These are phyloP conservation scores for Manis crassicaudata DNA, from an alignment of 2,797 vertebrate species.

Conservation along the genomic window DNA sequence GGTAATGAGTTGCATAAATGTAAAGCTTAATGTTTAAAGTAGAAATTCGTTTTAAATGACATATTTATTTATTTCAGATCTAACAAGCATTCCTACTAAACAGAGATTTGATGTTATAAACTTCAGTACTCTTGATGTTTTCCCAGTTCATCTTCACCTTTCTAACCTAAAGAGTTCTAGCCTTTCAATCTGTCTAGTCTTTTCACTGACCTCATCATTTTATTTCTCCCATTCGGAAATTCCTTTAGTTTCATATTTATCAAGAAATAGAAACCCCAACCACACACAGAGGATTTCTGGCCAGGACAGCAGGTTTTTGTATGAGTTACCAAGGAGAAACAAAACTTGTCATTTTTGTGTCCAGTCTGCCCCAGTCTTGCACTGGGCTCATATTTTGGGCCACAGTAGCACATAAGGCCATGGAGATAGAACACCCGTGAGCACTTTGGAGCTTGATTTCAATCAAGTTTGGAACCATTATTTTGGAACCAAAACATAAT, in stretches of 20 bases:
- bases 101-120: conserved; percentile 20
- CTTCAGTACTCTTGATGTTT: not conserved
- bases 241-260: conserved; percentile 8
- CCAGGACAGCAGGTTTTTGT: not conserved
- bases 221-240: conserved; percentile 44
- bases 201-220: not conserved
- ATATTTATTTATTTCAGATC: conserved; percentile 42
- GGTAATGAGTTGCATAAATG: not conserved
- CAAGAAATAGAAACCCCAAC: conserved; percentile 27
- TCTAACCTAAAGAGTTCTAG: not conserved
- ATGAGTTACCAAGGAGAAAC: not conserved
- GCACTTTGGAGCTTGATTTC: not conserved
- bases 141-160: not conserved
- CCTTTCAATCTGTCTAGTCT: not conserved
- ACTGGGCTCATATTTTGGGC: not conserved
- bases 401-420: not conserved
- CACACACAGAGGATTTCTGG: not conserved
- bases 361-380: not conserved
- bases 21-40: conserved; percentile 9
- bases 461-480: conserved; percentile 17
- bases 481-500: conserved; percentile 53
- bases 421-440: not conserved
- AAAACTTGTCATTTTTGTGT: not conserved
- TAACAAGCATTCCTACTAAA: not conserved
- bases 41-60: conserved; percentile 58